phyloP scores from a whole-genome alignment of 2,888 invertebrate species.

The Eupithecia exiguata region DNA sequence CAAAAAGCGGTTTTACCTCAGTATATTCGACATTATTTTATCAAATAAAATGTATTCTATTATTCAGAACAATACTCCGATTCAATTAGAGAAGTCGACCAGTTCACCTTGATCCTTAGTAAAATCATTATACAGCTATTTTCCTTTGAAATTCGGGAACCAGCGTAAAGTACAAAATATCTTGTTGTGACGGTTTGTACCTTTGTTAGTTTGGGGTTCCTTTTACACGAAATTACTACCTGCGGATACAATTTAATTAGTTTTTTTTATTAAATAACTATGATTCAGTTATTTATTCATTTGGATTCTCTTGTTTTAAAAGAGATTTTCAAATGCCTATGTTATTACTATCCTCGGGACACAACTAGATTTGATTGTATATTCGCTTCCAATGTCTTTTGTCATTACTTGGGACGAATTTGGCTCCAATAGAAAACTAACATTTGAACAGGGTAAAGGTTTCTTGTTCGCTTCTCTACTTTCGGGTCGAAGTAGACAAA shows the following conservation, averaged over 20 bases:
- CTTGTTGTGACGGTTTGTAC: constrained; percentile 9
- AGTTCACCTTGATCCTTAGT: constrained; percentile 23
- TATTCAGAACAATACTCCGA: constrained; percentile 40
- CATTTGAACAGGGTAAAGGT: too few relatives aligned
- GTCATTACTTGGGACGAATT: too few relatives aligned
- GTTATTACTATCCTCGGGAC: too few relatives aligned
- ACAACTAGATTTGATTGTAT: too few relatives aligned
- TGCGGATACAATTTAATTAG: background rate
- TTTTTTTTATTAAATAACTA: background rate
- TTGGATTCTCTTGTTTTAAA: background rate
- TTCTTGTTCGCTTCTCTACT: too few relatives aligned
- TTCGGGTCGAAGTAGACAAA: too few relatives aligned
- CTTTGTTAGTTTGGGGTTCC: constrained; percentile 10
- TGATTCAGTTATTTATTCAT: background rate
- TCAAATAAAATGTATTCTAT: constrained; percentile 36
- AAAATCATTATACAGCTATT: constrained; percentile 27
- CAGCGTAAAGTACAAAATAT: constrained; percentile 17
- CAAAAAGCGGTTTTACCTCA: background rate
- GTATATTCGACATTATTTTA: constrained; percentile 29
- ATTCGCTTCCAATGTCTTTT: too few relatives aligned
- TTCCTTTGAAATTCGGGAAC: constrained; percentile 26
- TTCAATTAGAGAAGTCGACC: constrained; percentile 37
- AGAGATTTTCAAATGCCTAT: background rate
- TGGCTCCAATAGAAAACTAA: too few relatives aligned
- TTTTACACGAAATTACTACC: constrained; percentile 12